These are phyloP conservation scores for Notothenia rossii DNA, from an alignment of 2,113 vertebrate species.

Conservation along the genomic window DNA sequence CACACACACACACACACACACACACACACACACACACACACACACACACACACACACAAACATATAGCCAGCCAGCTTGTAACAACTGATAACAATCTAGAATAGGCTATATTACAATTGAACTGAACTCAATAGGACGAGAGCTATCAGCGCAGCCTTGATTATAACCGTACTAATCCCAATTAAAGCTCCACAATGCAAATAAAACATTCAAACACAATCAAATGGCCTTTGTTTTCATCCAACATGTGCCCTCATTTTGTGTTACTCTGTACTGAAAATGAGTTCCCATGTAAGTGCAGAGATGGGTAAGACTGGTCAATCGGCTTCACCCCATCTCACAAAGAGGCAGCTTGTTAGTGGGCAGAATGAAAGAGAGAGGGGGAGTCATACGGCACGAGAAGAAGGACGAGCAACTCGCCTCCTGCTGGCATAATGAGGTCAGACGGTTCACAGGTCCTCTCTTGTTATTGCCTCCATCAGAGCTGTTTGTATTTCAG, in stretches of 20 bases:
- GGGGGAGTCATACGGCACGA: constrained; percentile 19
- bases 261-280: constrained; percentile 20
- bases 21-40: constrained; percentile 6
- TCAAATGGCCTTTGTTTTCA: constrained; percentile 34
- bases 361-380: constrained; percentile 15
- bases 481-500: constrained; percentile 50
- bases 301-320: constrained; percentile 17
- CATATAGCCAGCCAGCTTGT: constrained; percentile 2
- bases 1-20: constrained; percentile 18
- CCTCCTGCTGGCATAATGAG: constrained; percentile 88
- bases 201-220: constrained; percentile 19
- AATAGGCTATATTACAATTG: constrained; percentile 17
- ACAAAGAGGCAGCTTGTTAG: constrained; percentile 52
- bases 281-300: constrained; percentile 33
- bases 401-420: constrained; percentile 63
- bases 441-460: constrained; percentile 83
- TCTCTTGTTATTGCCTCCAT: constrained; percentile 65
- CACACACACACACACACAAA: constrained; percentile 19
- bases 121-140: constrained; percentile 1
- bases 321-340: constrained; percentile 15
- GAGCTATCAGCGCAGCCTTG: background rate
- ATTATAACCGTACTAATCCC: constrained; percentile 13
- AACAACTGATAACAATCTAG: constrained; percentile 27
- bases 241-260: constrained; percentile 21
- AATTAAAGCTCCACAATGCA: constrained; percentile 18